phyloP scores from a whole-genome alignment of 2,888 invertebrate genomes.

The Philopedon plagiatum region DNA sequence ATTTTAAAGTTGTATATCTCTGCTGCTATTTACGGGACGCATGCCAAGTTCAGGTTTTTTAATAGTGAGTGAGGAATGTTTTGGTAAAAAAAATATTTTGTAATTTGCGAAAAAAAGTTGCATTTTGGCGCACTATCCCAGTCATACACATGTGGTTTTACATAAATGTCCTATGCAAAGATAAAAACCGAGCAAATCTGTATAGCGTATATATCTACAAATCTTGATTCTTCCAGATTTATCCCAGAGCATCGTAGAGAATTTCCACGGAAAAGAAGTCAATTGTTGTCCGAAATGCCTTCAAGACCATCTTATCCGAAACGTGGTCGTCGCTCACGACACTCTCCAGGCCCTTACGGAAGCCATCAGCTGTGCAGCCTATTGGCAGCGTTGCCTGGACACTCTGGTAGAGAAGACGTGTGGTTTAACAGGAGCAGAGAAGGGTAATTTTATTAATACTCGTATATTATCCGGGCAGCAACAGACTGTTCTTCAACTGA shows the following conservation, averaged over 20 bases:
- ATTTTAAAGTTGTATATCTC: too few relatives aligned
- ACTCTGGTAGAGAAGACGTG: conserved; percentile 60
- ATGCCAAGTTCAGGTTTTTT: too few relatives aligned
- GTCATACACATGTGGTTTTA: background rate
- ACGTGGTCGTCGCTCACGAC: conserved; percentile 63
- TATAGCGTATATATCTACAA: too few relatives aligned
- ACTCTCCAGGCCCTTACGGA: conserved; percentile 63
- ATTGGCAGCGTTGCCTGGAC: conserved; percentile 64
- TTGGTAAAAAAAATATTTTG: too few relatives aligned
- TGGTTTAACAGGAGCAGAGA: conserved; percentile 52
- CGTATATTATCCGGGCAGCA: too few relatives aligned
- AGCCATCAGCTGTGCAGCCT: conserved; percentile 63
- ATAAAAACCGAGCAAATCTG: too few relatives aligned
- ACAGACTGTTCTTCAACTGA: background rate
- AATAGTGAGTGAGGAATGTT: too few relatives aligned
- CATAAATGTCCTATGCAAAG: too few relatives aligned
- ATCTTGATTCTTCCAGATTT: too few relatives aligned
- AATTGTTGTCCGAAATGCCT: conserved; percentile 65
- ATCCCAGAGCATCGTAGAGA: conserved; percentile 61
- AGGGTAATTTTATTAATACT: conserved; percentile 10
- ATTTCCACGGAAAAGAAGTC: conserved; percentile 62
- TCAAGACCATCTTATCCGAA: conserved; percentile 63
- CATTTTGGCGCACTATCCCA: too few relatives aligned
- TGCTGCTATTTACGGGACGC: too few relatives aligned
- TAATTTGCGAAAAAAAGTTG: too few relatives aligned